A percentile compares a stretch with the other conserved stretches of the same genome.
These are phyloP conservation scores for Borostomias antarcticus DNA, from an alignment of 2,797 vertebrate species.

Conservation along the genomic window DNA sequence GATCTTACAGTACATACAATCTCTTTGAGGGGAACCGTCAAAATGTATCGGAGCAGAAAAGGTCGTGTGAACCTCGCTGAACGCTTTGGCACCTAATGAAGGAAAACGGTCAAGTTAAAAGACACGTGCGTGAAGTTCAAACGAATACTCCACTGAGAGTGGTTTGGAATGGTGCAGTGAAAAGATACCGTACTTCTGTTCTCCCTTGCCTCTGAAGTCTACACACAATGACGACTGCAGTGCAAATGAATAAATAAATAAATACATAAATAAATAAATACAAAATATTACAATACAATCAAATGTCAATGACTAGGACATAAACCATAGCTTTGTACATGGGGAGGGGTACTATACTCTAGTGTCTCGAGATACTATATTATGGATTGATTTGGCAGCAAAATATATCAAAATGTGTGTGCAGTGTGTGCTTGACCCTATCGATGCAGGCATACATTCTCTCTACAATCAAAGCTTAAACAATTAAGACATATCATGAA, in stretches of 20 bases:
- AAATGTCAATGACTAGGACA: constrained; percentile 61
- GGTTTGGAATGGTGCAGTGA: constrained; percentile 33
- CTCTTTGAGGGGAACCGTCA: constrained; percentile 19
- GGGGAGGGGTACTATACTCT: background rate
- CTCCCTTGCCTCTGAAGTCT: constrained; percentile 55
- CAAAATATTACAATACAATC: constrained; percentile 66
- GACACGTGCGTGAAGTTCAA: constrained; percentile 38
- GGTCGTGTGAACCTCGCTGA: constrained; percentile 31
- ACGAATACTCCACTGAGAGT: constrained; percentile 31
- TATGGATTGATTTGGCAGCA: constrained; percentile 30
- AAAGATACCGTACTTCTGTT: constrained; percentile 45
- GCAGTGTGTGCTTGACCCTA: constrained; percentile 21
- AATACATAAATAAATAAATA: constrained; percentile 52
- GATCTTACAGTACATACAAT: constrained; percentile 5
- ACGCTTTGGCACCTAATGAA: constrained; percentile 27
- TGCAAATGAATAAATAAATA: constrained; percentile 41
- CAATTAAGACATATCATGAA: constrained; percentile 31
- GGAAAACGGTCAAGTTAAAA: constrained; percentile 15
- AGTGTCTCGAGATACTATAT: background rate
- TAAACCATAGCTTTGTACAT: constrained; percentile 39
- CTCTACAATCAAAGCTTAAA: constrained; percentile 35
- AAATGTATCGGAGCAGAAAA: constrained; percentile 25
- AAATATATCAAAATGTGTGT: constrained; percentile 14
- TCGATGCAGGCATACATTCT: constrained; percentile 19
- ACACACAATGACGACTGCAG: constrained; percentile 12